These are phyloP conservation scores for Istiophorus platypterus DNA, from an alignment of 2,113 vertebrate genomes.

Conservation along the genomic window DNA sequence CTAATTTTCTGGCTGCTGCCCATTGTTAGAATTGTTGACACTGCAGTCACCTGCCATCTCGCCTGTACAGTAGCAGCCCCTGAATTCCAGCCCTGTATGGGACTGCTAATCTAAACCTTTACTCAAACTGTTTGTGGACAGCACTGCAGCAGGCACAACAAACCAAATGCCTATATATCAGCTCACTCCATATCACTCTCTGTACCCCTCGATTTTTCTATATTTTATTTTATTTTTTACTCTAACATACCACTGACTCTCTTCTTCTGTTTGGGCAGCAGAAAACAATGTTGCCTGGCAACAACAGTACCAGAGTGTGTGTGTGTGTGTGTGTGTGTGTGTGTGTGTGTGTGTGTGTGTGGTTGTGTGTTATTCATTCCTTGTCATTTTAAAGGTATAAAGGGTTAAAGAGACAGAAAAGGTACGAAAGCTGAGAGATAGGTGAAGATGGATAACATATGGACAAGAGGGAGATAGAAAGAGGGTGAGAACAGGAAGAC, in stretches of 20 bases:
- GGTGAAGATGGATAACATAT: background rate
- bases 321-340: no score
- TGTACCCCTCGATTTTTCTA: constrained; percentile 14
- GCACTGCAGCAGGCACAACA: constrained; percentile 43
- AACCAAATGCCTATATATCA: constrained; percentile 30
- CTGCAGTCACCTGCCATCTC: constrained; percentile 56
- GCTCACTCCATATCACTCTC: constrained; percentile 1
- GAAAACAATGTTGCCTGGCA: constrained; percentile 80
- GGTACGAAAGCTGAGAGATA: background rate
- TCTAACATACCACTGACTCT: constrained; percentile 16
- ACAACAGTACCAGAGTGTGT: constrained; percentile 62
- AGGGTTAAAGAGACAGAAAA: constrained; percentile 10
- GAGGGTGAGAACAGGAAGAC: background rate
- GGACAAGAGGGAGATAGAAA: background rate
- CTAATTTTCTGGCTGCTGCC: constrained; percentile 62
- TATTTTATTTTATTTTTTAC: no score
- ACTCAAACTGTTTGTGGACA: constrained; percentile 22
- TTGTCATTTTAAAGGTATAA: constrained; percentile 26
- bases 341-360: constrained; percentile 9
- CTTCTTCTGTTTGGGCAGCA: constrained; percentile 59
- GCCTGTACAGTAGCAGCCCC: constrained; percentile 60
- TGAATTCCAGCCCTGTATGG: constrained; percentile 66
- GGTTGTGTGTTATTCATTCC: constrained; percentile 24
- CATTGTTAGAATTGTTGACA: constrained; percentile 68
- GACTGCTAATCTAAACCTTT: constrained; percentile 47